These are phyloP conservation scores for Drosophila ironensis DNA, from an alignment of 1,140 invertebrate genomes.

Conservation along the genomic window DNA sequence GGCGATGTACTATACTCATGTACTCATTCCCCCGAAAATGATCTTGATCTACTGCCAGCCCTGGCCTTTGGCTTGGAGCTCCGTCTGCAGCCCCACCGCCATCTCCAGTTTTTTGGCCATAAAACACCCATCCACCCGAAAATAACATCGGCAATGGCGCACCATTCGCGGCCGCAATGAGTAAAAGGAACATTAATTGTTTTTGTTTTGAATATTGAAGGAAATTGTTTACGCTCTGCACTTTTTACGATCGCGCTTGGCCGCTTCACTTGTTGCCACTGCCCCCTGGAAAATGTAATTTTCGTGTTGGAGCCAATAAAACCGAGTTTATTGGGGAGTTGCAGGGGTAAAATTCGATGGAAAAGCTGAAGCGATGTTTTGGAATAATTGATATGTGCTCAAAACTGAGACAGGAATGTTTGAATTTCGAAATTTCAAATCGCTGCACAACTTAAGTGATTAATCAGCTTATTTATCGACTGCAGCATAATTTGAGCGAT, in stretches of 20 bases:
- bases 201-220: conserved; percentile 25
- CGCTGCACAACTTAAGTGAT: too few species aligned
- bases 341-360: not conserved
- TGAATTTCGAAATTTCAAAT: too few species aligned
- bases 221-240: conserved; percentile 48
- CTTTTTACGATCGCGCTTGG: conserved; percentile 32
- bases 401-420: too few species aligned
- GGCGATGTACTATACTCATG: too few species aligned
- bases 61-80: conserved; percentile 47
- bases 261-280: not conserved
- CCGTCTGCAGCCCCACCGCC: not conserved
- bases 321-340: not conserved
- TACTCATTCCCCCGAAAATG: conserved; percentile 18
- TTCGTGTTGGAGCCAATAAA: conserved; percentile 17
- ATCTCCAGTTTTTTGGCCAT: conserved; percentile 25
- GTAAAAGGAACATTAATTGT: conserved; percentile 27
- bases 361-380: not conserved
- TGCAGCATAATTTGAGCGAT: too few species aligned
- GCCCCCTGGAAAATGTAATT: conserved; percentile 1
- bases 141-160: conserved; percentile 46
- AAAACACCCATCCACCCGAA: conserved; percentile 31
- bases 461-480: too few species aligned
- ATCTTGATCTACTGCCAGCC: conserved; percentile 63
- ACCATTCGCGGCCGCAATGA: conserved; percentile 21
- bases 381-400: too few species aligned